These are phyloP conservation scores for Zaprionus ghesquierei DNA, from an alignment of 1,140 invertebrate genomes.

Conservation along the genomic window DNA sequence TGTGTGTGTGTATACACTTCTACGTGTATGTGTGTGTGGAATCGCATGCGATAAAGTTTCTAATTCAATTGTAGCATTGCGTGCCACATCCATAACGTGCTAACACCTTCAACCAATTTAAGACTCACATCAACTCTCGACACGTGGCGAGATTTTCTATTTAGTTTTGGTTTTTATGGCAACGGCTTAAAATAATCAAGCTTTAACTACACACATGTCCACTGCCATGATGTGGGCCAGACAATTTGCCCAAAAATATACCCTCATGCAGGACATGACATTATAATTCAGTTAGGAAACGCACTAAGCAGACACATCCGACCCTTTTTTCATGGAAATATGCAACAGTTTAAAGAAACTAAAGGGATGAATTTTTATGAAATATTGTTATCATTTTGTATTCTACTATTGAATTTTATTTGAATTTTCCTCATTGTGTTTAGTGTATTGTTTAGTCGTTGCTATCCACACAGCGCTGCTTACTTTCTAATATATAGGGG, in stretches of 20 bases:
- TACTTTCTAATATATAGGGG: not conserved
- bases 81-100: conserved; percentile 47
- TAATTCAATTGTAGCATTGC: conserved; percentile 67
- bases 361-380: not conserved
- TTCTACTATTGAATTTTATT: not conserved
- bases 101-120: conserved; percentile 26
- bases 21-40: conserved; percentile 21
- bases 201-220: conserved; percentile 3
- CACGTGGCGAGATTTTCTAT: not conserved
- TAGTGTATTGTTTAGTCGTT: not conserved
- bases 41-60: conserved; percentile 63
- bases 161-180: not conserved
- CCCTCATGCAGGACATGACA: not conserved
- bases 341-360: not conserved
- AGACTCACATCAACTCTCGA: not conserved
- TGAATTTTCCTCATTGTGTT: not conserved
- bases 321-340: not conserved
- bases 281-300: not conserved
- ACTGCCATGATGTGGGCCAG: conserved; percentile 1
- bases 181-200: conserved; percentile 26
- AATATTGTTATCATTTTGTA: not conserved
- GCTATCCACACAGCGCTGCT: not conserved
- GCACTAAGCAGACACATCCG: not conserved
- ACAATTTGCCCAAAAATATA: not conserved
- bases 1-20: conserved; percentile 4